Evolutionary conservation across 2,797 vertebrate species (phyloP).

Genomic region (Phataginus tetradactyla): DNA sequence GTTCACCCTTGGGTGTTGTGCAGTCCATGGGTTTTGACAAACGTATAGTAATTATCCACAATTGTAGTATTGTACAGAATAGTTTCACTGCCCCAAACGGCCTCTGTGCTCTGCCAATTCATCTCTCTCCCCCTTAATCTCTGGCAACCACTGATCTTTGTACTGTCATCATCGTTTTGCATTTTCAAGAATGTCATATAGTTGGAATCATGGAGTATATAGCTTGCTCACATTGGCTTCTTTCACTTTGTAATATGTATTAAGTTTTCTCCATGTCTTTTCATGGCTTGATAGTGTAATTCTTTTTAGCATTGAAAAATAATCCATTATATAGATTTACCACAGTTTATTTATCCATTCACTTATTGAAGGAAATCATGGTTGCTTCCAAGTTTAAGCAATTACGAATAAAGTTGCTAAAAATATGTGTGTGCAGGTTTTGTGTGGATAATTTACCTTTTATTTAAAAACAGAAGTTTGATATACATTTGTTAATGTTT

Average conservation of each 20-base stretch:
- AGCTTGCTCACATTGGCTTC: no score
- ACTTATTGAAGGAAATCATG: no score
- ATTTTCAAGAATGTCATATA: neutral
- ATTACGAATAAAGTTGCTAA: neutral
- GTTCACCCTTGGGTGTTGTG: no score
- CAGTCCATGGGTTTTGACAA: neutral
- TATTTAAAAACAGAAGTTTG: neutral
- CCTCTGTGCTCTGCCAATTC: neutral
- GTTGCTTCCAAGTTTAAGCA: no score
- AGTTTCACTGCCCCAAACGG: neutral
- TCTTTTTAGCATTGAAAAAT: no score
- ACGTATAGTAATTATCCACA: neutral
- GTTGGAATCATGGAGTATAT: neutral
- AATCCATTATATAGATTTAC: no score
- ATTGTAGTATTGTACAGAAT: neutral
- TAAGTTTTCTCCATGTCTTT: no score
- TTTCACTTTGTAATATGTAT: no score
- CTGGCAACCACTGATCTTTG: neutral
- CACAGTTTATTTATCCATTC: no score
- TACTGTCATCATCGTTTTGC: neutral
- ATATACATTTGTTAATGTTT: neutral
- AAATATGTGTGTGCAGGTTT: neutral
- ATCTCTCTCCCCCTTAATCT: neutral
- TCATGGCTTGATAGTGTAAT: no score
- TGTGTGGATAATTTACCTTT: neutral